Percentiles rank a stretch among this genome's conserved stretches.
These are phyloP conservation scores for Suricata suricatta DNA, from an alignment of 2,113 vertebrate species.

Conservation along the genomic window DNA sequence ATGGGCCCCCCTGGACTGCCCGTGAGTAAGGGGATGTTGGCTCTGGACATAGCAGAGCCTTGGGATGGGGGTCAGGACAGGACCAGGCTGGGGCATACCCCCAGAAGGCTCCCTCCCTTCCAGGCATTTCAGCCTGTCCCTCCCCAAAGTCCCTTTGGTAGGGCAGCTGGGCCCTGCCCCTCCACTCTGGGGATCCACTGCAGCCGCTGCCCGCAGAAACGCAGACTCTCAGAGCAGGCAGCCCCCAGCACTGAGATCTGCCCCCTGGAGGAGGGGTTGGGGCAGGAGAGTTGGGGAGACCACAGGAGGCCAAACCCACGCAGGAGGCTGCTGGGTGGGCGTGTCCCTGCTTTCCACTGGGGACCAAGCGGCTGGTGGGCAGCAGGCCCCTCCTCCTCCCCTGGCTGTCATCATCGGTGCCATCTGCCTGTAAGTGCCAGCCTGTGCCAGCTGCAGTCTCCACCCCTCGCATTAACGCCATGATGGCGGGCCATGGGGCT, in stretches of 20 bases:
- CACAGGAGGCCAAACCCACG: background rate
- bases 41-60: background rate
- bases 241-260: background rate
- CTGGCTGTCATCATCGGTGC: background rate
- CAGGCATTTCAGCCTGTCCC: background rate
- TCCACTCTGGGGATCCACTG: background rate
- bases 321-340: no score
- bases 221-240: background rate
- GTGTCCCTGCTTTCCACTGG: background rate
- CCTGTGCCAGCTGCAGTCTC: background rate
- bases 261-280: rapidly evolving
- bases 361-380: rapidly evolving
- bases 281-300: background rate
- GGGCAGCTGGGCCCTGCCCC: background rate
- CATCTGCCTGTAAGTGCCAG: background rate
- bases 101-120: background rate
- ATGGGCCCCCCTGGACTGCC: slow-evolving; percentile 93
- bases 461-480: background rate
- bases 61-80: background rate
- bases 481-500: background rate
- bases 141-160: background rate
- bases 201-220: background rate
- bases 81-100: background rate
- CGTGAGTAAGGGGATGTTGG: slow-evolving; percentile 84
- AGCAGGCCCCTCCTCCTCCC: background rate